These are phyloP conservation scores for Falco naumanni DNA, from an alignment of 2,797 vertebrate genomes.

Conservation along the genomic window DNA sequence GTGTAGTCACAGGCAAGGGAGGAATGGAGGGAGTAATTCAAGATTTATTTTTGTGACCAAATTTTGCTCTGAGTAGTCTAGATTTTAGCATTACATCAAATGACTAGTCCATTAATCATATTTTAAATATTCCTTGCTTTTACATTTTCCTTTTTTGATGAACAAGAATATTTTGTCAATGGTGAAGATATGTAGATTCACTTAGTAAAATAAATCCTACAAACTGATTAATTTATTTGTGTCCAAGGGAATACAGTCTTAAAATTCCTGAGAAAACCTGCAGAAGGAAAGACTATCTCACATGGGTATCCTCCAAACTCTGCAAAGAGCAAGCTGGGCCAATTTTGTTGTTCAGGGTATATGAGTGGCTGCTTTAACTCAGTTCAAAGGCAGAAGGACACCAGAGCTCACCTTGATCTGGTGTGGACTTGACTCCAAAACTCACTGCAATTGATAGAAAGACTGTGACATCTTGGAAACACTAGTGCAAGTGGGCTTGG, in stretches of 20 bases:
- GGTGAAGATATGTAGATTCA: neutral
- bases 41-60: neutral
- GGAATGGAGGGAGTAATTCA: neutral
- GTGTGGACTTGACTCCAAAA: neutral
- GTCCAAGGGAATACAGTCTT: neutral
- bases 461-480: neutral
- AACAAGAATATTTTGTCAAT: neutral
- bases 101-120: neutral
- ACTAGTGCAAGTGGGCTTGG: neutral
- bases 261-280: neutral
- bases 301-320: neutral
- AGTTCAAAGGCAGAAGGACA: neutral
- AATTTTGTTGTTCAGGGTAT: neutral
- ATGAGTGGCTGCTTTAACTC: neutral
- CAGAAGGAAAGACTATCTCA: neutral
- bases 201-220: neutral
- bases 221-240: neutral
- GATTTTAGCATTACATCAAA: neutral
- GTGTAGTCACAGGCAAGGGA: neutral
- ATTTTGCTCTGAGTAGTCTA: neutral
- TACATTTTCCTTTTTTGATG: neutral
- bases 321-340: neutral
- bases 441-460: neutral
- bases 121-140: slow-evolving; percentile 11
- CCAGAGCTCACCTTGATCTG: neutral